Percentiles rank a stretch among this genome's conserved stretches.
These are phyloP conservation scores for Semicossyphus pulcher DNA, from an alignment of 2,113 vertebrate genomes.

Conservation along the genomic window DNA sequence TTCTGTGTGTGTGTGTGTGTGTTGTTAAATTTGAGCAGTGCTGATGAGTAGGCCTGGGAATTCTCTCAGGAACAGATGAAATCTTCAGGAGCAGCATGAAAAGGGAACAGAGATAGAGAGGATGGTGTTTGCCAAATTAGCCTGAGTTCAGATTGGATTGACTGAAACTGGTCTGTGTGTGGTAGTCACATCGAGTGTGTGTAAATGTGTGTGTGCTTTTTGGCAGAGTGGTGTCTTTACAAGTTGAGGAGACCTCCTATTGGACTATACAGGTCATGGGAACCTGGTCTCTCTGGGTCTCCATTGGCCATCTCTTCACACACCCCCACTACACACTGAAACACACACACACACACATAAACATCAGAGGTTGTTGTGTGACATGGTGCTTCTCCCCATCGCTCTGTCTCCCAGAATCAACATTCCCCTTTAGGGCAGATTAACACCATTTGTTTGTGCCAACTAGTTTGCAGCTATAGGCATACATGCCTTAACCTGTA, in stretches of 20 bases:
- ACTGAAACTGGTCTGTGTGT: conserved; percentile 55
- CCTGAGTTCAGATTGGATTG: conserved; percentile 53
- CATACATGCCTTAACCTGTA: conserved; percentile 57
- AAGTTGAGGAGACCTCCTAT: conserved; percentile 66
- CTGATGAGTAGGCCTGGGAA: conserved; percentile 57
- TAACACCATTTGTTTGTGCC: conserved; percentile 71
- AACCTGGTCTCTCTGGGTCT: conserved; percentile 69
- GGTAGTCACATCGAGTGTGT: conserved; percentile 36
- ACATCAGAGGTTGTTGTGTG: conserved; percentile 41
- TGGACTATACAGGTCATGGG: conserved; percentile 75
- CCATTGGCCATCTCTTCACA: conserved; percentile 63
- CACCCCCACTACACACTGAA: conserved; percentile 25
- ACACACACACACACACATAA: conserved; percentile 1
- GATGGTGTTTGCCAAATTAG: conserved; percentile 64
- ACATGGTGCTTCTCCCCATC: conserved; percentile 47
- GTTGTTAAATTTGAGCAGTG: neutral
- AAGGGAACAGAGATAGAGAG: conserved; percentile 45
- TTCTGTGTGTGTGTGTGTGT: conserved; percentile 10
- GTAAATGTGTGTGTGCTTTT: conserved; percentile 26
- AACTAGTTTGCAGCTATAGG: conserved; percentile 40
- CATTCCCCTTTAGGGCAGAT: conserved; percentile 47
- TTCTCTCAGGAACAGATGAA: conserved; percentile 51
- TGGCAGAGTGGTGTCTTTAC: conserved; percentile 56
- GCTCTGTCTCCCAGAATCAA: conserved; percentile 43
- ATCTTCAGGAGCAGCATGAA: conserved; percentile 56